Percentiles rank a stretch among this genome's conserved stretches.
Evolutionary conservation across 2,797 vertebrate genomes (phyloP).

Genomic region (Graptemys geographica): DNA sequence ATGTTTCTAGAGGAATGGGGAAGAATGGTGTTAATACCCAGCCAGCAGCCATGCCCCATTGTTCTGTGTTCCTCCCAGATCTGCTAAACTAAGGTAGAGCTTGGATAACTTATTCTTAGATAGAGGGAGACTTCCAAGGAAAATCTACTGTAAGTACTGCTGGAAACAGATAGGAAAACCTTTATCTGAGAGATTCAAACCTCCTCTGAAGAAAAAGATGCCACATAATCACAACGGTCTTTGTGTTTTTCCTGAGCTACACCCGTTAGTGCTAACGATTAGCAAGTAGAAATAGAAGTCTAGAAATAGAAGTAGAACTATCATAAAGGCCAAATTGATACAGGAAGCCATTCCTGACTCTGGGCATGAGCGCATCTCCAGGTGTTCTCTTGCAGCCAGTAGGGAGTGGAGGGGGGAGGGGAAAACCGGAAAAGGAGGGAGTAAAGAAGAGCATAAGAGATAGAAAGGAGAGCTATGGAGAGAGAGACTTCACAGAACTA

Average conservation of each 20-base stretch:
- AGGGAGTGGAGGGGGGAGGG: too few species aligned
- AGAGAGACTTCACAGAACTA: not conserved
- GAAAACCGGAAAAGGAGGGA: not conserved
- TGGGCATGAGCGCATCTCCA: not conserved
- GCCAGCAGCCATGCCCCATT: accelerated
- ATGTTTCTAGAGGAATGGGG: not conserved
- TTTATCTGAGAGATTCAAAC: not conserved
- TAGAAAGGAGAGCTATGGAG: not conserved
- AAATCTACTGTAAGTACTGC: not conserved
- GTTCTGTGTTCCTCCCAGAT: not conserved
- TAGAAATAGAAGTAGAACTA: not conserved
- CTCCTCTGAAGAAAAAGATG: not conserved
- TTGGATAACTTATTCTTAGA: too few species aligned
- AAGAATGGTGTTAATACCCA: not conserved
- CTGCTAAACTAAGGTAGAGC: too few species aligned
- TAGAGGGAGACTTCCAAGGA: not conserved
- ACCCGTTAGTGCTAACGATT: not conserved
- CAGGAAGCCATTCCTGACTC: not conserved
- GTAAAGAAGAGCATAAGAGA: not conserved
- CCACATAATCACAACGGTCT: too few species aligned
- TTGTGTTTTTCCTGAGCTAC: not conserved
- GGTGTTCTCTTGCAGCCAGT: too few species aligned
- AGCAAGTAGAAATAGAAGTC: too few species aligned
- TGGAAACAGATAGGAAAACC: not conserved
- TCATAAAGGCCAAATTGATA: not conserved